Percentiles rank a stretch among this genome's conserved stretches.
These are phyloP conservation scores for Albula goreensis DNA, from an alignment of 2,113 vertebrate species.

Conservation along the genomic window DNA sequence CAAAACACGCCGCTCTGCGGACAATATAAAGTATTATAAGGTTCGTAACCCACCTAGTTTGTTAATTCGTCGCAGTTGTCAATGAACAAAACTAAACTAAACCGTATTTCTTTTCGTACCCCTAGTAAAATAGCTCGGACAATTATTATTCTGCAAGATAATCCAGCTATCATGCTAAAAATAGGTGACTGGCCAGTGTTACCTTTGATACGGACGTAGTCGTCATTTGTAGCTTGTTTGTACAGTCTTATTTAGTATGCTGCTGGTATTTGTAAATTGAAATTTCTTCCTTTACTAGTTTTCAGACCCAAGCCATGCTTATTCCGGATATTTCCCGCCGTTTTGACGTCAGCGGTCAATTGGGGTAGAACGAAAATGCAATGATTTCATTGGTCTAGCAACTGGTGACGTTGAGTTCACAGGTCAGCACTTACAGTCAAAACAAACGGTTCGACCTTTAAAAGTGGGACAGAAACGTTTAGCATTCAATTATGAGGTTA, in stretches of 20 bases:
- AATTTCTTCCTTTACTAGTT: no score
- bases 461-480: no score
- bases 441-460: background rate
- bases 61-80: no score
- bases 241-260: background rate
- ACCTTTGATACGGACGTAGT: slow-evolving; percentile 76
- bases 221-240: slow-evolving; percentile 42
- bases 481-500: no score
- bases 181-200: background rate
- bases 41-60: no score
- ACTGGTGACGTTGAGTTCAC: background rate
- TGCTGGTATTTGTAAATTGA: background rate
- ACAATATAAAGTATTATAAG: no score
- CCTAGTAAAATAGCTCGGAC: no score
- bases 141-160: no score
- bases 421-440: background rate
- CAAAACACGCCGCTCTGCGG: no score
- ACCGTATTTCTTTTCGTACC: no score
- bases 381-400: slow-evolving; percentile 17
- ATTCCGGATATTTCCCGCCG: background rate
- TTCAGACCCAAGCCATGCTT: no score
- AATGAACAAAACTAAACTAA: no score
- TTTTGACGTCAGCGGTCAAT: slow-evolving; percentile 7
- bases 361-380: background rate
- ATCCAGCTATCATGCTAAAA: background rate